Base-by-base conservation (phyloP, 2,888 invertebrate genomes). In the Nebria salina region DNA sequence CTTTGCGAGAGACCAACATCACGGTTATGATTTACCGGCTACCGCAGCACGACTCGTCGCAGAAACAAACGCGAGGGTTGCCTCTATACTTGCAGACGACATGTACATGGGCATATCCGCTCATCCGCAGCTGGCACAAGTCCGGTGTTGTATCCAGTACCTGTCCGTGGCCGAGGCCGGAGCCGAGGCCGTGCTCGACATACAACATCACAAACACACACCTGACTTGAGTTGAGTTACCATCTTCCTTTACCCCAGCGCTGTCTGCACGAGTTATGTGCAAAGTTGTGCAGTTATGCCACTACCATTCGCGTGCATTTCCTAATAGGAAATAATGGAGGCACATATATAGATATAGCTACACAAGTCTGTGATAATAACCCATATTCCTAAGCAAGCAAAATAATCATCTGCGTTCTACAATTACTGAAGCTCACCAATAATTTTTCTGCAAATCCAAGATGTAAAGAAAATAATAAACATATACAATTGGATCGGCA, bases 261-360 rank as follows among this genome's bases (percentile, higher is more conserved):
- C 54, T 54, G 13, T 54, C 8, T 8, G 54, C 7, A 54, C 26
- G 41, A 72, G 72, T 72, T 72, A 72, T 72, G 72, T 72, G 72
- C 72, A 72, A 72, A 72, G 72, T 72, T 72, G 72, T 25, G 34
- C 41, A 25, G 72, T 72, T 26, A 72, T 72, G 72, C 41, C 72
- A 26, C n/a, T 34, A 25, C 72, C 41, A 41, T 34, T 25, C 72
- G 11, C 34, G 26, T 72, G 72, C 72, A 72, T 25, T 72, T 72
- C 72, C 72, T 72, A 72, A 72, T 72, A 72, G 34, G 72, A 72
- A 72, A 72, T 72, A 72, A 72, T 72, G 72, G 72, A 72, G n/a
- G 72, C n/a, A 72, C 54, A 54, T 8, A 54, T 13, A 43, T 8
- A 7, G 4, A 54, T 54, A 54, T 34, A 34, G 34, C 4, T 34